These are phyloP conservation scores for Antechinus flavipes DNA, from an alignment of 2,113 vertebrate species.

Conservation along the genomic window DNA sequence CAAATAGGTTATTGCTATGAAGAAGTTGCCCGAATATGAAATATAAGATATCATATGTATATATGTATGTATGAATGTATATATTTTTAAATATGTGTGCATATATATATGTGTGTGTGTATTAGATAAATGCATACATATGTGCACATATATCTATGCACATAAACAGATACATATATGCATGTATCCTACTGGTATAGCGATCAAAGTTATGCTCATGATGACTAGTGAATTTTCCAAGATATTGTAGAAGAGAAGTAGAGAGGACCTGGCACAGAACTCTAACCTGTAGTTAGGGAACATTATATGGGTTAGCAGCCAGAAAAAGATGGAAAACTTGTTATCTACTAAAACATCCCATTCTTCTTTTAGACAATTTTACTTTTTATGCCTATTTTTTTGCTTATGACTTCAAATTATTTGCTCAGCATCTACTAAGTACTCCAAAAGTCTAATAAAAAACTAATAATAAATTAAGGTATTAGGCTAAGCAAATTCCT, in stretches of 20 bases:
- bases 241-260: background rate
- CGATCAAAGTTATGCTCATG: background rate
- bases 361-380: background rate
- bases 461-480: background rate
- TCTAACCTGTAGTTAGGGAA: background rate
- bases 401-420: background rate
- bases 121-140: too few relatives aligned
- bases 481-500: background rate
- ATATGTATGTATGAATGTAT: too few relatives aligned
- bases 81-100: too few relatives aligned
- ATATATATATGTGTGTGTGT: too few relatives aligned
- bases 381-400: background rate
- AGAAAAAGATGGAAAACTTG: background rate
- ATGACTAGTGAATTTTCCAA: background rate
- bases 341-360: background rate
- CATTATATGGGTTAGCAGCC: background rate
- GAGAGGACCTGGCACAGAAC: background rate
- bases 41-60: background rate
- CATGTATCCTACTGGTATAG: background rate
- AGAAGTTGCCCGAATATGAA: background rate
- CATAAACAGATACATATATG: too few relatives aligned
- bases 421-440: background rate
- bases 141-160: background rate
- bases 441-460: constrained; percentile 6
- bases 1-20: background rate